phyloP scores from a whole-genome alignment of 2,113 vertebrate species.

The Cettia cetti region DNA sequence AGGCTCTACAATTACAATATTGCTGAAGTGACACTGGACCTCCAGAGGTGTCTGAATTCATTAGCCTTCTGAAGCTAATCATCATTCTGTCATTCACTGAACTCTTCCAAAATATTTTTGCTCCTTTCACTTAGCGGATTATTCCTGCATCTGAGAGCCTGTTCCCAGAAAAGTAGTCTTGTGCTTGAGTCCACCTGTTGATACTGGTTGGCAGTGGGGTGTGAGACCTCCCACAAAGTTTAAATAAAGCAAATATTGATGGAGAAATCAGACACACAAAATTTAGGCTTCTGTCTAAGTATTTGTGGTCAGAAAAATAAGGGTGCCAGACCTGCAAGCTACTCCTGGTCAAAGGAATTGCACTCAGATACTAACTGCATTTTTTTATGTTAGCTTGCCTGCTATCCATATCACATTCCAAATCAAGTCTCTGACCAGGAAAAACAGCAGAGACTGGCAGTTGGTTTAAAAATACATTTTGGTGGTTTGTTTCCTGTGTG shows the following conservation, averaged over 20 bases:
- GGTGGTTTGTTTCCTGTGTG: neutral
- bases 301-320: conserved; percentile 55
- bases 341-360: conserved; percentile 34
- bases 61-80: conserved; percentile 34
- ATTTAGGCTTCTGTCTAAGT: conserved; percentile 57
- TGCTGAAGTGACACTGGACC: conserved; percentile 11
- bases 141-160: neutral
- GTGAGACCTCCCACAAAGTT: conserved; percentile 32
- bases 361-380: conserved; percentile 25
- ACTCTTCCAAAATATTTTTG: conserved; percentile 8
- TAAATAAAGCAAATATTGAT: conserved; percentile 63
- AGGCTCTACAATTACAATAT: conserved; percentile 37
- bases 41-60: conserved; percentile 32
- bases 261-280: conserved; percentile 41
- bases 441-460: neutral
- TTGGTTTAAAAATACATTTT: neutral
- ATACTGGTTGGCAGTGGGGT: neutral
- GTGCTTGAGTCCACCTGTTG: conserved; percentile 8
- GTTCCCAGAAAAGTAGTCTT: conserved; percentile 34
- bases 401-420: conserved; percentile 10
- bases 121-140: conserved; percentile 12
- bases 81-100: conserved; percentile 17
- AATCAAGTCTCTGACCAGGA: neutral
- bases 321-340: conserved; percentile 40
- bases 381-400: conserved; percentile 44